A percentile compares a stretch with the other conserved stretches of the same genome.
Conservation (phyloP, 2,888 invertebrate species). For the Leucophora obtusa region DNA sequence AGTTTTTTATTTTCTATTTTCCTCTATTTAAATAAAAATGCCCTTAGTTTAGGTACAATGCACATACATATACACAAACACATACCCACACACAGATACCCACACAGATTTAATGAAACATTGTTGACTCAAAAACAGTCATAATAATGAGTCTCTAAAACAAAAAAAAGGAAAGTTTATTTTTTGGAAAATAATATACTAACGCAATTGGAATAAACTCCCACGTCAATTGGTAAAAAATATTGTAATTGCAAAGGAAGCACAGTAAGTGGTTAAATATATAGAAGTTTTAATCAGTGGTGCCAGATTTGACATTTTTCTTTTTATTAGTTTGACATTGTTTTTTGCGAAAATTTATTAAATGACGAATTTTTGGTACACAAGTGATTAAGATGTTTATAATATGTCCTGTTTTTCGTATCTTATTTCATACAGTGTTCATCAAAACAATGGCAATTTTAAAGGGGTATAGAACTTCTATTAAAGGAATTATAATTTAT, state of each 20-base stretch:
- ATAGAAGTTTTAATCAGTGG: too few relatives aligned
- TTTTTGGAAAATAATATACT: slow-evolving; percentile 24
- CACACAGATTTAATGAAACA: slow-evolving; percentile 6
- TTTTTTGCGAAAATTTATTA: too few relatives aligned
- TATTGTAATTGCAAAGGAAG: neutral
- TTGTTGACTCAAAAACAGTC: slow-evolving; percentile 45
- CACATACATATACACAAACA: slow-evolving; percentile 11
- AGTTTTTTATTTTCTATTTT: slow-evolving; percentile 18
- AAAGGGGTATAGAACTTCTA: too few relatives aligned
- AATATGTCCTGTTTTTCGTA: too few relatives aligned
- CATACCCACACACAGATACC: neutral
- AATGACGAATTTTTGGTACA: too few relatives aligned
- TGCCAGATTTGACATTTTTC: too few relatives aligned
- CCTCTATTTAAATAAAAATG: slow-evolving; percentile 18
- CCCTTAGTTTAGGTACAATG: slow-evolving; percentile 13
- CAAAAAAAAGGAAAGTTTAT: slow-evolving; percentile 5
- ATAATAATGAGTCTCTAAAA: slow-evolving; percentile 37
- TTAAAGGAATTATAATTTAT: too few relatives aligned
- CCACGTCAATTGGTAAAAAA: slow-evolving; percentile 18
- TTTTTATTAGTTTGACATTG: too few relatives aligned
- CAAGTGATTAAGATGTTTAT: too few relatives aligned
- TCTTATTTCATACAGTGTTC: too few relatives aligned
- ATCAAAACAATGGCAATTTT: too few relatives aligned
- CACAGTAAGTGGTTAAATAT: neutral
- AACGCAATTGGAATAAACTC: slow-evolving; percentile 25